Evolutionary conservation across 2,888 invertebrate genomes (phyloP).

Genomic region (Parnassius apollo): DNA sequence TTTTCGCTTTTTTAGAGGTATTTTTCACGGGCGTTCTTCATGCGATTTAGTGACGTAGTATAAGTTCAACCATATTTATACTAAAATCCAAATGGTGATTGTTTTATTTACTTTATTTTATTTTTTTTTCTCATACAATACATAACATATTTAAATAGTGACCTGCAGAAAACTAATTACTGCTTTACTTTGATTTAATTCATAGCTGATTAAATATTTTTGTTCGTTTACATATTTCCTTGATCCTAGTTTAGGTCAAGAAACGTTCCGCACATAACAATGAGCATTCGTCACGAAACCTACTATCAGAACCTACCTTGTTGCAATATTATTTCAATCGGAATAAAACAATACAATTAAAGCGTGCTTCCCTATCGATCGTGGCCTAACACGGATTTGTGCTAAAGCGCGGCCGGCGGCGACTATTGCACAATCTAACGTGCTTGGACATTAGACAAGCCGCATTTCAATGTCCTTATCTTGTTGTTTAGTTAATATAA

Average conservation of each 20-base stretch:
- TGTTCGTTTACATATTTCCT: neutral
- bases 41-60: too few relatives aligned
- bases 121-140: too few relatives aligned
- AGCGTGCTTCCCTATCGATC: slow-evolving; percentile 49
- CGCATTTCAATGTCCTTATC: slow-evolving; percentile 27
- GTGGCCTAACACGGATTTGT: slow-evolving; percentile 54
- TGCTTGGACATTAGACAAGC: slow-evolving; percentile 28
- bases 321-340: slow-evolving; percentile 27
- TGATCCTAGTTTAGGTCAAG: neutral
- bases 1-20: too few relatives aligned
- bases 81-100: too few relatives aligned
- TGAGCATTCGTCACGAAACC: slow-evolving; percentile 31
- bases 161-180: too few relatives aligned
- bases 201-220: neutral
- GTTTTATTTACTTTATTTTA: too few relatives aligned
- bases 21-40: too few relatives aligned
- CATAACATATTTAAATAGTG: too few relatives aligned
- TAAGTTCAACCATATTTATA: too few relatives aligned
- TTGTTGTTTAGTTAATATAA: slow-evolving; percentile 20
- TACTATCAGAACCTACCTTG: slow-evolving; percentile 15
- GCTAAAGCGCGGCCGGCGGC: slow-evolving; percentile 29
- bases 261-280: slow-evolving; percentile 23
- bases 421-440: slow-evolving; percentile 45
- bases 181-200: too few relatives aligned
- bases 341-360: slow-evolving; percentile 54